A percentile compares a stretch with the other conserved stretches of the same genome.
Conservation (phyloP, 2,113 vertebrate genomes). For the Rhombomys opimus region DNA sequence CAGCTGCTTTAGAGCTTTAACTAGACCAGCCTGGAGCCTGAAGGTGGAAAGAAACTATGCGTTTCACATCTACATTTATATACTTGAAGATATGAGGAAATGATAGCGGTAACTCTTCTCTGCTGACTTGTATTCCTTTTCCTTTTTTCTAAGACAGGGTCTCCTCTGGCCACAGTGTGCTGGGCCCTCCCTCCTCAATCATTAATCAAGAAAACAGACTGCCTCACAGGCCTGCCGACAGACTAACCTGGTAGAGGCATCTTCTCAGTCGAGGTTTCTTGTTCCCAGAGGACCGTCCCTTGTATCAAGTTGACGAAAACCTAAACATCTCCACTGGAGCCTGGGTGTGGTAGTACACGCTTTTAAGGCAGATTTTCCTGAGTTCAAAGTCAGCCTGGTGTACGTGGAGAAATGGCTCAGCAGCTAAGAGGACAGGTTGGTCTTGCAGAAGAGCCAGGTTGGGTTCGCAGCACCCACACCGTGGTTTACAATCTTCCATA, state of each 20-base stretch:
- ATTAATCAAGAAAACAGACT: too few relatives aligned
- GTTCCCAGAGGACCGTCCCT: neutral
- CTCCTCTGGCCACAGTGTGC: neutral
- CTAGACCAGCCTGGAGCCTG: neutral
- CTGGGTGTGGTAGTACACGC: neutral
- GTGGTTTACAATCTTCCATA: too few relatives aligned
- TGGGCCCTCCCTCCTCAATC: too few relatives aligned
- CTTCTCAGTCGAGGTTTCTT: neutral
- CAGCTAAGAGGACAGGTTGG: neutral
- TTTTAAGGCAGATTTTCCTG: neutral
- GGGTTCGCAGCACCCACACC: neutral
- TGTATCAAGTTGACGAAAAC: neutral
- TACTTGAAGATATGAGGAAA: too few relatives aligned
- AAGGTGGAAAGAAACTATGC: neutral
- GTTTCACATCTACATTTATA: neutral
- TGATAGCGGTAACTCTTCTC: neutral
- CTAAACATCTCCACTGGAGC: neutral
- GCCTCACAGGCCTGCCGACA: too few relatives aligned
- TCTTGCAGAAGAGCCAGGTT: neutral
- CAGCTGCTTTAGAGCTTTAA: neutral
- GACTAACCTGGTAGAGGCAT: neutral
- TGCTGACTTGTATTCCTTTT: neutral
- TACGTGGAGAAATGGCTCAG: neutral
- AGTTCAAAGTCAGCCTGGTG: neutral
- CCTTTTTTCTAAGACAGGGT: neutral